Base-by-base conservation (phyloP, 2,888 invertebrate genomes). In the Phortica magna region DNA sequence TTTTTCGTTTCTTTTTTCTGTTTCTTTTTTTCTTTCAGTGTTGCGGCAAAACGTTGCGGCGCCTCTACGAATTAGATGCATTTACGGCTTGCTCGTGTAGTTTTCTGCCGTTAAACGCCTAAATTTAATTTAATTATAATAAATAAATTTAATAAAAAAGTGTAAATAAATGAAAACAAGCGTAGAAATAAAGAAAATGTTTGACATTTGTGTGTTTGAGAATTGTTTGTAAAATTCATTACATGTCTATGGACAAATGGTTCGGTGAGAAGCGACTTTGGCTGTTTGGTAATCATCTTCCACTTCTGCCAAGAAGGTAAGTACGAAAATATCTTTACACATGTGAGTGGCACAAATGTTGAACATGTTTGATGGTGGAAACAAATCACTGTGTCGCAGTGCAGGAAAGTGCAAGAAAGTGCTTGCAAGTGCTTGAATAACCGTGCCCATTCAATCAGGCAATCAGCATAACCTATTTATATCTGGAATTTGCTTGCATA, bases 261-360 rank as follows among this genome's bases (percentile, higher is more conserved):
- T 95, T 97, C 93, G 96, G 95, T 93, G 96, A 96, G 93, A 96
- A 96, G 93, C 96, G 96, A 93, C 93, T 97, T 92, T 97, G 97
- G 97, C 95, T 97, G 93, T 96, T 97, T 93, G 97, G 97, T 92
- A 96, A 96, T 94, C 96, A 96, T 93, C 94, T 97, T 92, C 96
- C 96, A 90, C 93, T 97, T 88, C 92, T 96, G 90, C 96, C 96
- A 82, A 94, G 96, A 92, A 95, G 96, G 97, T 96, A 93, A 92
- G 92, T 78, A 31, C 31, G 7, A 19, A n/a, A 10, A 59, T 19
- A 59, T 31, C 64, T 39, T 64, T 22, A 61, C 3, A 22, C 7
- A 22, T 61, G 2, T 9, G 19, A 31, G 31, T 31, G 5, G 31
- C 31, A 31, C 31, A 31, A 4, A 59, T 31, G 31, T 31, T 67